These are phyloP conservation scores for Pagrus major DNA, from an alignment of 2,113 vertebrate species.

Conservation along the genomic window DNA sequence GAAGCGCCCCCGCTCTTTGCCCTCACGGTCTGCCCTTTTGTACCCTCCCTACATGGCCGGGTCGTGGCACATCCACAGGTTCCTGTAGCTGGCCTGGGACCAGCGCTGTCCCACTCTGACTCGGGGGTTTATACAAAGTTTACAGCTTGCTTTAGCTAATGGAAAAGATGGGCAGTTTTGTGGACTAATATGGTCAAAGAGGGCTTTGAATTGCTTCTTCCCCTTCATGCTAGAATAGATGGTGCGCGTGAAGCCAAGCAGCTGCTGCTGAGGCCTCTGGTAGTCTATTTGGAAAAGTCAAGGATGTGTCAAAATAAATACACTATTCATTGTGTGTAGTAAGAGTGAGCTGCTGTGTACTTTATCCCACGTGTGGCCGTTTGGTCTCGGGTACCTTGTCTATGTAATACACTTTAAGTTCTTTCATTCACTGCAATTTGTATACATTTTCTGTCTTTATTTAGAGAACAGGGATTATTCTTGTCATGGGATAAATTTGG, in stretches of 20 bases:
- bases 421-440: slow-evolving; percentile 32
- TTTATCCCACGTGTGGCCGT: slow-evolving; percentile 65
- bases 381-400: slow-evolving; percentile 29
- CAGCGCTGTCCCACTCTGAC: slow-evolving; percentile 50
- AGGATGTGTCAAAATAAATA: slow-evolving; percentile 83
- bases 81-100: slow-evolving; percentile 50
- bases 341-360: slow-evolving; percentile 60
- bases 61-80: slow-evolving; percentile 23
- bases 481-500: slow-evolving; percentile 5
- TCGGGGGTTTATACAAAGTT: slow-evolving; percentile 67
- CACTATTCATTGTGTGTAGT: slow-evolving; percentile 47
- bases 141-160: slow-evolving; percentile 70
- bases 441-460: slow-evolving; percentile 22
- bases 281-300: slow-evolving; percentile 77
- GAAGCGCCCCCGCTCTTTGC: background rate
- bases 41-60: slow-evolving; percentile 1
- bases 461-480: slow-evolving; percentile 7
- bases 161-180: slow-evolving; percentile 71
- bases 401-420: slow-evolving; percentile 8
- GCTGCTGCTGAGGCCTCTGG: slow-evolving; percentile 67
- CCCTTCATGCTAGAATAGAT: slow-evolving; percentile 61
- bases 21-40: background rate
- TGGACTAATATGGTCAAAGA: slow-evolving; percentile 82
- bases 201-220: slow-evolving; percentile 54
- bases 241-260: slow-evolving; percentile 69